Evolutionary conservation across 2,797 vertebrate genomes (phyloP).

Genomic region (Aeoliscus strigatus): DNA sequence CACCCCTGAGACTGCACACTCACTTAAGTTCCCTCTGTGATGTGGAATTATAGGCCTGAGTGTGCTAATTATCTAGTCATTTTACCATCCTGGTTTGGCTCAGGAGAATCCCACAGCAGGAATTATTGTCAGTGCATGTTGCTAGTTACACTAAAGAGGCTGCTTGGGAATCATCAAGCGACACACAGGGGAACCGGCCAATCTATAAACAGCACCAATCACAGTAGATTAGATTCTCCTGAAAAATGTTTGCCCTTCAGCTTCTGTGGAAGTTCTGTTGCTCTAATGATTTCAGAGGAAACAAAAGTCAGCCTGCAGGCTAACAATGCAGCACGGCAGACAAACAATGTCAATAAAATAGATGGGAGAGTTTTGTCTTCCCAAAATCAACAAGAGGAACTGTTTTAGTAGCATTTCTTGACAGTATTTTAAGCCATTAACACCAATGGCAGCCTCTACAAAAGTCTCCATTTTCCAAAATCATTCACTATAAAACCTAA

Average conservation of each 20-base stretch:
- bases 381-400: no score
- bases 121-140: slow-evolving; percentile 22
- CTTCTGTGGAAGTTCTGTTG: no score
- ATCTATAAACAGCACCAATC: slow-evolving; percentile 36
- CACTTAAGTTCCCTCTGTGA: slow-evolving; percentile 42
- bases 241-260: slow-evolving; percentile 14
- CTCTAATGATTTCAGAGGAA: no score
- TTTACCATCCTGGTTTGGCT: slow-evolving; percentile 30
- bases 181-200: slow-evolving; percentile 15
- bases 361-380: no score
- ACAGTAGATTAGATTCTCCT: slow-evolving; percentile 18
- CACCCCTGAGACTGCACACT: slow-evolving; percentile 36
- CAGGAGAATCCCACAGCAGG: slow-evolving; percentile 22
- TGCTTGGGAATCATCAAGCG: slow-evolving; percentile 33
- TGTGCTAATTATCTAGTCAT: slow-evolving; percentile 54
- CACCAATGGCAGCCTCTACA: no score
- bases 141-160: slow-evolving; percentile 32
- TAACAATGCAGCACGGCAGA: no score
- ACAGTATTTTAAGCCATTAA: no score
- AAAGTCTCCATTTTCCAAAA: no score
- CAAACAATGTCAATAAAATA: no score
- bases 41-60: slow-evolving; percentile 41
- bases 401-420: no score
- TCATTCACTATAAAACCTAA: no score
- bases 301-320: no score